A percentile compares a stretch with the other conserved stretches of the same genome.
Evolutionary conservation across 2,113 vertebrate genomes (phyloP).

Genomic region (Brienomyrus longianalis): DNA sequence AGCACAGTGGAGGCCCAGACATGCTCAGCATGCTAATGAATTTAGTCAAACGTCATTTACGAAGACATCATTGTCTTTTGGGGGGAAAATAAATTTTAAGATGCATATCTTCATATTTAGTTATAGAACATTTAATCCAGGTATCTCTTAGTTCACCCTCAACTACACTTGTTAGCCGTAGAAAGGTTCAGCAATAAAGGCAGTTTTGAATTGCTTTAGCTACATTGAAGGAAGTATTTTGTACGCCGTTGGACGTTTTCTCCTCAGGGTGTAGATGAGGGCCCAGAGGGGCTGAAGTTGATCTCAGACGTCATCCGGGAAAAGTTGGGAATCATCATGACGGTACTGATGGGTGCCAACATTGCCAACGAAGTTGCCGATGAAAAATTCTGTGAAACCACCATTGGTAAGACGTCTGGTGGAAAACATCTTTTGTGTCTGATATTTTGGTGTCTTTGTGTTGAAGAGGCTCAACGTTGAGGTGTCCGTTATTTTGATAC

Average conservation of each 20-base stretch:
- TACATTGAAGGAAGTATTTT: neutral
- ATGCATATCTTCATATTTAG: neutral
- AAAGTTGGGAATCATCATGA: conserved; percentile 77
- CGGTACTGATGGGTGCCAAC: conserved; percentile 93
- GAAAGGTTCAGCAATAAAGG: neutral
- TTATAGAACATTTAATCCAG: neutral
- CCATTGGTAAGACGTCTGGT: conserved; percentile 71
- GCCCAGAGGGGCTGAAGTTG: conserved; percentile 84
- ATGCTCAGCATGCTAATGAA: neutral
- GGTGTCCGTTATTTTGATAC: neutral
- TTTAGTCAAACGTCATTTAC: neutral
- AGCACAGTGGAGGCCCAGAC: neutral
- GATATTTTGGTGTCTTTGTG: neutral
- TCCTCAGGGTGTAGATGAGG: conserved; percentile 81
- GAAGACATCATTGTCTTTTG: neutral
- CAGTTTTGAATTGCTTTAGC: neutral
- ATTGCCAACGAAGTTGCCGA: conserved; percentile 91
- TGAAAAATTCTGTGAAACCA: conserved; percentile 95
- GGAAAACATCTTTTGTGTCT: neutral
- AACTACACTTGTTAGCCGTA: neutral
- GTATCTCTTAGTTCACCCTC: neutral
- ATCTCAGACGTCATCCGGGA: conserved; percentile 87
- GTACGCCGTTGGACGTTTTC: too few relatives aligned
- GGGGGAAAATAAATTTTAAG: neutral
- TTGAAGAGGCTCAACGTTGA: neutral